phyloP scores from a whole-genome alignment of 2,888 invertebrate genomes.

The Lissonota sp. region DNA sequence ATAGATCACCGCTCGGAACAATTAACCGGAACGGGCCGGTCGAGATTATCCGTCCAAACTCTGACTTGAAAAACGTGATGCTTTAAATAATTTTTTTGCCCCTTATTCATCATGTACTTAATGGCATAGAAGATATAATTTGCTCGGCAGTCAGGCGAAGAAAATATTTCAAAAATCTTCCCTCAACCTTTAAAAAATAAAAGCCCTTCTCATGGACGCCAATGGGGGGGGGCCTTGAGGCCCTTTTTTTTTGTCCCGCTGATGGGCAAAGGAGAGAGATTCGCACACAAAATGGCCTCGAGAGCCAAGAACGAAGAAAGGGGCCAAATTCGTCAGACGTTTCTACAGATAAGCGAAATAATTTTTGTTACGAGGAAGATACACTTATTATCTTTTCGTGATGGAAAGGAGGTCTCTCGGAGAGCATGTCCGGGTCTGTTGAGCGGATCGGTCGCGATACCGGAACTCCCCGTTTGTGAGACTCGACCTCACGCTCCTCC shows the following conservation, averaged over 20 bases:
- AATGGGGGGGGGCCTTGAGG: conserved; percentile 47
- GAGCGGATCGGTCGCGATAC: conserved; percentile 57
- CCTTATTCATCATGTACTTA: no score
- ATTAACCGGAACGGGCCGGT: conserved; percentile 57
- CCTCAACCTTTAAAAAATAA: no score
- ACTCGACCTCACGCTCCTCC: conserved; percentile 58
- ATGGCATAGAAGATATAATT: no score
- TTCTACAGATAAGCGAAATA: not conserved
- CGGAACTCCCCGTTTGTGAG: conserved; percentile 56
- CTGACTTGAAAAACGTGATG: no score
- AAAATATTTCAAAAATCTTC: no score
- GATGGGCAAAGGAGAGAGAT: conserved; percentile 46
- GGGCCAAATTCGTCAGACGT: conserved; percentile 37
- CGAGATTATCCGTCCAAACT: conserved; percentile 46
- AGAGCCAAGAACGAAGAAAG: conserved; percentile 39
- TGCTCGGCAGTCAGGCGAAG: no score
- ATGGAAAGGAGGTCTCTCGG: conserved; percentile 44
- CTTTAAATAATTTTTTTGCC: no score
- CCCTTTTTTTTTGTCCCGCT: conserved; percentile 26
- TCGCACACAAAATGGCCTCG: conserved; percentile 55
- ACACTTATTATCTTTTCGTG: conserved; percentile 38
- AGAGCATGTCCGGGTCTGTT: conserved; percentile 60
- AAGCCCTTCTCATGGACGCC: no score
- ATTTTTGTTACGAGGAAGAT: conserved; percentile 9
- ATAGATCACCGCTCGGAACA: conserved; percentile 61